Base-by-base conservation (phyloP, 2,888 invertebrate species). In the Pristionchus exspectatus region DNA sequence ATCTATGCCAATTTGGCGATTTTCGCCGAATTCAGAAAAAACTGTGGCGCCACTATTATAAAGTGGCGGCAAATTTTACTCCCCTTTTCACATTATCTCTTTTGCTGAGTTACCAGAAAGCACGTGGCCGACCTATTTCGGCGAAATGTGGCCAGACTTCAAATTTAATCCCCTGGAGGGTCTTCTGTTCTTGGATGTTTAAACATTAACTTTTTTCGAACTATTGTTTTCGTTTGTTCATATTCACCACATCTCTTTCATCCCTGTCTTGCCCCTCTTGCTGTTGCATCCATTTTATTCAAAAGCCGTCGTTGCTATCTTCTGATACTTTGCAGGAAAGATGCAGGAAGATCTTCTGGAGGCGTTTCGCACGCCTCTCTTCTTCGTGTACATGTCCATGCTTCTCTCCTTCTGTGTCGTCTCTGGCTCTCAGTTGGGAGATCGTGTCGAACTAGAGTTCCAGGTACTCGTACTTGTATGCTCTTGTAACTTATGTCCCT, bases 321-420 rank as follows among this genome's bases (percentile, higher is more conserved):
- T 38, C 38, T 44, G 7, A n/a, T 83, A 24, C 18, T 30, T 83
- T 69, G 3, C 7, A 44, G n/a, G 87, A 84, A 74, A n/a, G 50
- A 89, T 89, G 90, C 90, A 90, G 33, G 90, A 93, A 84, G 93
- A 93, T 83, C 87, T 93, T 27, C 84, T 93, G 72, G 93, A 93
- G 90, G 92, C 91, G 69, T 91, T 93, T 63, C 91, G 93, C 83
- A 92, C 92, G 90, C 92, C 93, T 77, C 90, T 92, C 38, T 83
- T 93, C 66, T 72, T 93, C 12, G 90, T 93, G 63, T 92, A 90
- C 69, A 84, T 93, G 81, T 92, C 92, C 38, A 89, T 91, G 86
- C 90, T 93, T 77, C 87, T 93, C 54, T 91, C 93, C 54, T 90
- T 92, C 44, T 92, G 92, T 81, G 90, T 92, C 74, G 93, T 92